Evolutionary conservation across 2,797 vertebrate species (phyloP).

Genomic region (Hippocampus kuda): DNA sequence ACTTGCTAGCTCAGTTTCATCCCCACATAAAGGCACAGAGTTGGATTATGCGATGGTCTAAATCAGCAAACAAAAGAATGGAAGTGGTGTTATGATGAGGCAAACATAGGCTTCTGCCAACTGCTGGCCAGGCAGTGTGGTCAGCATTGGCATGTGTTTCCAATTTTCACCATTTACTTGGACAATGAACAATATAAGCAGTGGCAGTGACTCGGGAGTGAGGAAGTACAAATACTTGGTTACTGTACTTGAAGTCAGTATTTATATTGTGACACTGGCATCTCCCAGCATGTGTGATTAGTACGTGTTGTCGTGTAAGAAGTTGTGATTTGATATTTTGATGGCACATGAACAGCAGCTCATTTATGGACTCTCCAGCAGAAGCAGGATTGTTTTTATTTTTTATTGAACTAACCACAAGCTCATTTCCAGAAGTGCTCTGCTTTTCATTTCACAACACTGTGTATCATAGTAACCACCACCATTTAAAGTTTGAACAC

Average conservation of each 20-base stretch:
- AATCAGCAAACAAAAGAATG: conserved; percentile 64
- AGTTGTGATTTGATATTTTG: neutral
- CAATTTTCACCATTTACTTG: conserved; percentile 13
- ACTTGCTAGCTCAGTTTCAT: conserved; percentile 53
- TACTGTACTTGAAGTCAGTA: conserved; percentile 7
- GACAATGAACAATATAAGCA: conserved; percentile 23
- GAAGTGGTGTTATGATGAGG: conserved; percentile 58
- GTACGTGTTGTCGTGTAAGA: neutral
- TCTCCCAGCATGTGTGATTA: neutral
- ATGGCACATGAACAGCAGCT: conserved; percentile 7
- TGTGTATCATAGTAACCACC: neutral
- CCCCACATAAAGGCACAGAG: conserved; percentile 58
- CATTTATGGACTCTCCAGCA: conserved; percentile 10
- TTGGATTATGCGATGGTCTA: conserved; percentile 55
- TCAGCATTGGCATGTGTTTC: conserved; percentile 35
- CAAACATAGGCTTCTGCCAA: conserved; percentile 47
- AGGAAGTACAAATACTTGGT: neutral
- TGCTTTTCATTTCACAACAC: conserved; percentile 11
- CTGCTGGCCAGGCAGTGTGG: conserved; percentile 49
- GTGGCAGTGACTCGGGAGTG: neutral
- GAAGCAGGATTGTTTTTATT: conserved; percentile 3
- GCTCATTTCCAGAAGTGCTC: conserved; percentile 12
- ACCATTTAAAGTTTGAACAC: neutral
- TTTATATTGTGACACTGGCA: neutral
- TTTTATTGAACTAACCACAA: neutral